A percentile compares a stretch with the other conserved stretches of the same genome.
Conservation (phyloP, 2,797 vertebrate genomes). For the Novumbra hubbsi region DNA sequence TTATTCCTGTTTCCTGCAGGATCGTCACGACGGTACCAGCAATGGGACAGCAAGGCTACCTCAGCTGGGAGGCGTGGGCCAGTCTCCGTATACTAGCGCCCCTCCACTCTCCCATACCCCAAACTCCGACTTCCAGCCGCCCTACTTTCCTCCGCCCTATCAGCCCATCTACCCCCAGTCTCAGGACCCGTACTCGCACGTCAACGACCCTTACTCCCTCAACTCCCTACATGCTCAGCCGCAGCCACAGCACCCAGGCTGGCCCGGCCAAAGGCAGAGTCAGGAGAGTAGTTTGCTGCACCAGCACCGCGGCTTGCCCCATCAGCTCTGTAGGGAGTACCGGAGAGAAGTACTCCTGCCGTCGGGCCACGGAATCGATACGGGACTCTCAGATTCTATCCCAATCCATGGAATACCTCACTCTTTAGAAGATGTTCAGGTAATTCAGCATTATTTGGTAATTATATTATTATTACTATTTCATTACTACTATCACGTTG, state of each 20-base stretch:
- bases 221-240: conserved; percentile 94
- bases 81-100: conserved; percentile 93
- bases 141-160: conserved; percentile 93
- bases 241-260: conserved; percentile 94
- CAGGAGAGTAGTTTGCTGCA: conserved; percentile 94
- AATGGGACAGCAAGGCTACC: conserved; percentile 95
- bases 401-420: conserved; percentile 97
- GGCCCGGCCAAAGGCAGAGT: conserved; percentile 94
- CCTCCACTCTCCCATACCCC: conserved; percentile 95
- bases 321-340: conserved; percentile 97
- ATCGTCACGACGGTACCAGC: conserved; percentile 95
- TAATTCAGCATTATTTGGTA: conserved; percentile 58
- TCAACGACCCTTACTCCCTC: conserved; percentile 97
- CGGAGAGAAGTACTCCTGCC: conserved; percentile 94
- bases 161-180: conserved; percentile 98
- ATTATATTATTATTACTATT: conserved; percentile 13
- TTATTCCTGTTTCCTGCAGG: conserved; percentile 63
- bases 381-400: conserved; percentile 91
- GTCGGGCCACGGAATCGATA: conserved; percentile 90
- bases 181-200: conserved; percentile 98
- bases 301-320: conserved; percentile 92
- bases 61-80: conserved; percentile 95
- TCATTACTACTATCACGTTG: conserved; percentile 10
- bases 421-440: conserved; percentile 97
- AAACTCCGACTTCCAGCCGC: conserved; percentile 95